These are phyloP conservation scores for Ophion ventricosus DNA, from an alignment of 2,888 invertebrate species.

Conservation along the genomic window DNA sequence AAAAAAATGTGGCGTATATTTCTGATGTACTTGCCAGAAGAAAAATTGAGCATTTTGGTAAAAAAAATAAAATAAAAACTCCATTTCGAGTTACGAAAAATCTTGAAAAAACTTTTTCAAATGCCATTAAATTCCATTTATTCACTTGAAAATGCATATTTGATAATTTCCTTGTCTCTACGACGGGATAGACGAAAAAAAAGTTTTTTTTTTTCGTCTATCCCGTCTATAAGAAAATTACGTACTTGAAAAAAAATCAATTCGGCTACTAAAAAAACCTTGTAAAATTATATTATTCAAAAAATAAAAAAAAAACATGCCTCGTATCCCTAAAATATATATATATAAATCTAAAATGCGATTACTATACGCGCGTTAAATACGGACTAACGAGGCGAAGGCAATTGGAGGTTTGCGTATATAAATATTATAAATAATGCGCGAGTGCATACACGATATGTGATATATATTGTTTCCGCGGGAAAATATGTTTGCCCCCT, in stretches of 20 bases:
- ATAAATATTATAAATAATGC: constrained; percentile 68
- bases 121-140: not conserved
- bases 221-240: too few species aligned
- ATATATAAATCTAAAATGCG: too few species aligned
- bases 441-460: constrained; percentile 65
- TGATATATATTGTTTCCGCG: constrained; percentile 65
- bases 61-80: not conserved
- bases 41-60: not conserved
- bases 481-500: constrained; percentile 64
- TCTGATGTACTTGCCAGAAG: not conserved
- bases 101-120: not conserved
- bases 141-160: not conserved
- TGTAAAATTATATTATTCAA: not conserved
- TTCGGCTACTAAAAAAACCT: not conserved
- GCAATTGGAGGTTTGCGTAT: constrained; percentile 15
- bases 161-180: not conserved
- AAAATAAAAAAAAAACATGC: not conserved
- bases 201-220: not conserved
- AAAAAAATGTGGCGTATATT: not conserved
- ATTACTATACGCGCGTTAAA: not conserved
- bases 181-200: not conserved
- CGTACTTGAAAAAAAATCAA: not conserved
- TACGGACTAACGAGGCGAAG: not conserved
- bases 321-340: not conserved
- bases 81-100: not conserved